These are phyloP conservation scores for Ceriagrion tenellum DNA, from an alignment of 2,888 invertebrate species.

Conservation along the genomic window DNA sequence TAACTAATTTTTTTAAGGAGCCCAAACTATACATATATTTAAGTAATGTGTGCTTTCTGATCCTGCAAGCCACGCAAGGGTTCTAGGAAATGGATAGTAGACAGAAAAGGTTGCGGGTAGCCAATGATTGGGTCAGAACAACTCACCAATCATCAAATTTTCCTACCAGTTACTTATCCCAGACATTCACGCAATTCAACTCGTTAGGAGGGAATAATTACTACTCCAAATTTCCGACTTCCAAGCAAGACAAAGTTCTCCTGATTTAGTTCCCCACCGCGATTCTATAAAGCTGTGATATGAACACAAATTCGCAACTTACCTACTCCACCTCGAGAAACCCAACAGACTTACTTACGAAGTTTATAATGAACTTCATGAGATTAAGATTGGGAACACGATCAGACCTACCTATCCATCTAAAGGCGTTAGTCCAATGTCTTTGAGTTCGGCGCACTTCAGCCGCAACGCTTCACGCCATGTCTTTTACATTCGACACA, in stretches of 20 bases:
- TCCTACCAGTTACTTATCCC: neutral
- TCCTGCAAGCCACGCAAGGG: no score
- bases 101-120: neutral
- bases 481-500: neutral
- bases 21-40: no score
- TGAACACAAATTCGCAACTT: neutral
- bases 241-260: neutral
- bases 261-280: neutral
- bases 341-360: neutral
- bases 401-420: neutral
- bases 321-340: neutral
- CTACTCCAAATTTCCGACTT: neutral
- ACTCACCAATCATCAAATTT: neutral
- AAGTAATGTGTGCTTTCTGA: no score
- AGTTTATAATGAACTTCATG: constrained; percentile 2
- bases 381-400: neutral
- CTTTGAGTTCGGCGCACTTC: neutral
- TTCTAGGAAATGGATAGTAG: no score
- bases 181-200: neutral
- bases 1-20: no score
- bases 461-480: neutral
- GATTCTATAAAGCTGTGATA: neutral
- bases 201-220: neutral
- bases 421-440: neutral
- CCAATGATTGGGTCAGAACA: neutral